Conservation (phyloP, 2,888 invertebrate species). For the Monochamus alternatus region DNA sequence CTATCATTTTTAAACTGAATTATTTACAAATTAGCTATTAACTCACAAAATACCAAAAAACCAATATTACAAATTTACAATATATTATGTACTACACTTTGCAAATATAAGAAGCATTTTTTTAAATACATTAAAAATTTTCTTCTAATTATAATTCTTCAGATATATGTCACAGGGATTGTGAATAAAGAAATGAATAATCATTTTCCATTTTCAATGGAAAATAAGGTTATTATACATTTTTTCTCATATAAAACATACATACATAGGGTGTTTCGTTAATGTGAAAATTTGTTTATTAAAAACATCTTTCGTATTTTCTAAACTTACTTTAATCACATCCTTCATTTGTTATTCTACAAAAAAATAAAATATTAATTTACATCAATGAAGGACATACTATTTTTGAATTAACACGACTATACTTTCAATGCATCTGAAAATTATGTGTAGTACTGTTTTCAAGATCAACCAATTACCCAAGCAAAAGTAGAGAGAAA, state of each 20-base stretch:
- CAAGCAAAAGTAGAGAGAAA: too few relatives aligned
- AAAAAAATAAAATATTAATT: too few relatives aligned
- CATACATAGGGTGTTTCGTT: not conserved
- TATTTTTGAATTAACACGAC: too few relatives aligned
- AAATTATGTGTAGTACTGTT: too few relatives aligned
- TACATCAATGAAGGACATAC: too few relatives aligned
- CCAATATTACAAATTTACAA: constrained; percentile 58
- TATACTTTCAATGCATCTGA: too few relatives aligned
- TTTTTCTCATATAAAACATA: constrained; percentile 35
- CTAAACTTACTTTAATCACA: not conserved
- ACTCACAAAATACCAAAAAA: constrained; percentile 52
- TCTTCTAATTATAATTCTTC: constrained; percentile 51
- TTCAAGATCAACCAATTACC: too few relatives aligned
- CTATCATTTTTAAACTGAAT: constrained; percentile 54
- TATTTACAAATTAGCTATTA: constrained; percentile 57
- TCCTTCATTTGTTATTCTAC: too few relatives aligned
- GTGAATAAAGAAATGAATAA: constrained; percentile 42
- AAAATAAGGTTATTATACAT: constrained; percentile 33
- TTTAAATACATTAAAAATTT: constrained; percentile 53
- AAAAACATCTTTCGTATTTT: not conserved
- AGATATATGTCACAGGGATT: constrained; percentile 29
- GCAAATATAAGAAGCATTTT: constrained; percentile 50
- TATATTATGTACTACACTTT: constrained; percentile 49
- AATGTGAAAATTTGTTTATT: not conserved
- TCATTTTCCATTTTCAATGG: constrained; percentile 30